These are phyloP conservation scores for Aspidiotus rigidus DNA, from an alignment of 2,888 invertebrate species.

Conservation along the genomic window DNA sequence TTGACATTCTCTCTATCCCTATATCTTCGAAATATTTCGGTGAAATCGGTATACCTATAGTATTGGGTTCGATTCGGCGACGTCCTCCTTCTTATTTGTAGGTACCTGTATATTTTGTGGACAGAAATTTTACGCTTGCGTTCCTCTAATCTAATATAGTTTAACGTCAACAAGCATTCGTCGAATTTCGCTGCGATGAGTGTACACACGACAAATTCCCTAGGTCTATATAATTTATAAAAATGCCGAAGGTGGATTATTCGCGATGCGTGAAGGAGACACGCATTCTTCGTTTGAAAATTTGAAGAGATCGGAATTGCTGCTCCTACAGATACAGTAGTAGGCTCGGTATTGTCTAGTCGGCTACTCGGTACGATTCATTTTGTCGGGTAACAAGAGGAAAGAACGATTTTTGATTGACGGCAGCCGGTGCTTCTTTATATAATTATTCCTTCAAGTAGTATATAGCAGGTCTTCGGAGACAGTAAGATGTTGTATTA, in stretches of 20 bases:
- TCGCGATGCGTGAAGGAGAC: conserved; percentile 14
- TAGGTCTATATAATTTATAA: conserved; percentile 11
- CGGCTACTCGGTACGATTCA: neutral
- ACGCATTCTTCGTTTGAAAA: conserved; percentile 2
- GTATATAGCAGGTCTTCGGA: no score
- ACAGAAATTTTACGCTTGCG: conserved; percentile 17
- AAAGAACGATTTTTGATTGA: neutral
- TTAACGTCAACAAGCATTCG: neutral
- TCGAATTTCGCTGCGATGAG: neutral
- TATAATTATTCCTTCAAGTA: no score
- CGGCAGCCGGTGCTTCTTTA: no score
- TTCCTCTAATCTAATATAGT: neutral
- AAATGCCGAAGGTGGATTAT: conserved; percentile 16
- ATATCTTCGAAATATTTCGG: no score
- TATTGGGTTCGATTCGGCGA: neutral
- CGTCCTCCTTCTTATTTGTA: neutral
- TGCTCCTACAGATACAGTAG: neutral
- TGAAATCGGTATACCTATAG: no score
- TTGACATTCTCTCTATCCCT: no score
- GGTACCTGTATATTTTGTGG: conserved; percentile 17
- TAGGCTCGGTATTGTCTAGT: no score
- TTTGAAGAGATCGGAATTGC: neutral
- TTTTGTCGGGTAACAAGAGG: neutral
- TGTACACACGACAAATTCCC: conserved; percentile 22
- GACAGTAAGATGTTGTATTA: no score